Evolutionary conservation across 2,797 vertebrate species (phyloP).

Genomic region (Gila robusta): DNA sequence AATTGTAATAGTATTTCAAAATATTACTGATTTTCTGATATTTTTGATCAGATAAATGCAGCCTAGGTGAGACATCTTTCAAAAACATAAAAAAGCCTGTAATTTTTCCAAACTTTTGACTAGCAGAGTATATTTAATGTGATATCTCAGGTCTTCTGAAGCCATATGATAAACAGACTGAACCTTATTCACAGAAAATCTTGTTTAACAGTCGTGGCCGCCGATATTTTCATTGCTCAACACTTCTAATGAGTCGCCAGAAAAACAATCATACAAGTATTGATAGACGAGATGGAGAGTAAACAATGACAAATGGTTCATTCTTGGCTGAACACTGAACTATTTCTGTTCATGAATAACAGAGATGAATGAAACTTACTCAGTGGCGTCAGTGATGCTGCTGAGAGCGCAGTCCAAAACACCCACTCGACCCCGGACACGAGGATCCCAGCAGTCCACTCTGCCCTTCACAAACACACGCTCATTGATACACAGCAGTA

Average conservation of each 20-base stretch:
- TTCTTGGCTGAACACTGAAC: background rate
- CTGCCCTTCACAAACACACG: constrained; percentile 80
- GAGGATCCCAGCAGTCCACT: constrained; percentile 98
- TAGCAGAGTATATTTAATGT: background rate
- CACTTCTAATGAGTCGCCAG: too few species aligned
- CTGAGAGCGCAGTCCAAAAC: constrained; percentile 91
- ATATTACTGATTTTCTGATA: background rate
- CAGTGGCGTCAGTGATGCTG: constrained; percentile 87
- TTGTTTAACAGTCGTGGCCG: background rate
- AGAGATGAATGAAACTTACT: constrained; percentile 80
- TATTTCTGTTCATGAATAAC: background rate
- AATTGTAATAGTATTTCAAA: background rate
- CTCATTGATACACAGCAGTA: background rate
- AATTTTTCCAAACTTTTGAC: too few species aligned
- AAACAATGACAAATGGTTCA: background rate
- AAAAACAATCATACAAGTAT: background rate
- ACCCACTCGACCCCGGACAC: constrained; percentile 87
- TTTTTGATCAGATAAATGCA: background rate
- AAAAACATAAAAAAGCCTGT: background rate
- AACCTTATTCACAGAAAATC: background rate
- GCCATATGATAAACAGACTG: background rate
- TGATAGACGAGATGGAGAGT: background rate
- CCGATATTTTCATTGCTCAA: too few species aligned
- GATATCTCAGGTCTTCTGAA: background rate
- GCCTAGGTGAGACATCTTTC: background rate